Evolutionary conservation across 2,888 invertebrate genomes (phyloP), one percentile per base, ranked within the genome.

Genomic region (Drosophila bunnanda): DNA sequence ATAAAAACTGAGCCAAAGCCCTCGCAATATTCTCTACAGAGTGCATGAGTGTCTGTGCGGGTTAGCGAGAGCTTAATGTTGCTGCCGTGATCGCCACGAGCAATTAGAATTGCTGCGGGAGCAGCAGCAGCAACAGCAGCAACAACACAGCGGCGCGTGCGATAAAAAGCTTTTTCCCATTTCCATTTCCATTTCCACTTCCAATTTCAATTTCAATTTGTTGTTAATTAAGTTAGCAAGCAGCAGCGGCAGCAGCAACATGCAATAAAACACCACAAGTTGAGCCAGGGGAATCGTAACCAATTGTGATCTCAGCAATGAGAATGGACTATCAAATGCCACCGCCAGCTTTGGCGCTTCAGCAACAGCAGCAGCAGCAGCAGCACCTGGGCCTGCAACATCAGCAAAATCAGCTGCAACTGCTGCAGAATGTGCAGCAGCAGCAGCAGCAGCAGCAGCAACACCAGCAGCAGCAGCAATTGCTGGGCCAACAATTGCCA

Each of bases 241-340:
- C 53, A 57, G 66, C 50, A 53, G 62, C 64, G 53, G 52, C 50
- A 59, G 57, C 54, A 71, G 62, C 43, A 72, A 22, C 34, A 72
- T 57, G 17, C 46, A 32, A 39, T 50, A 50, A 34, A 57, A 32
- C 22, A 67, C 50, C 36, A 20, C 15, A 20, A 43, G 25, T 43
- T 36, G 55, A 53, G 50, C 6, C 44, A 46, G 53, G 56, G 59
- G 36, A 41, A 68, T 38, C 15, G 28, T 28, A 57, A 56, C 30
- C 50, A 46, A 55, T 68, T 65, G 78, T 69, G 79, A 74, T 74
- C 74, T 64, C 86, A 84, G 80, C 80, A 68, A 91, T 91, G 90
- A 92, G 90, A 90, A 92, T 92, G 92, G 92, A 92, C 87, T 92
- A 92, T 85, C 92, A 92, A 90, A 87, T 92, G 87, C 91, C 92